A percentile compares a stretch with the other conserved stretches of the same genome.
Conservation (phyloP, 30 jellyfish, hydroid and myxozoan species). For the Aurelia aurita complex sp. Pacific region DNA sequence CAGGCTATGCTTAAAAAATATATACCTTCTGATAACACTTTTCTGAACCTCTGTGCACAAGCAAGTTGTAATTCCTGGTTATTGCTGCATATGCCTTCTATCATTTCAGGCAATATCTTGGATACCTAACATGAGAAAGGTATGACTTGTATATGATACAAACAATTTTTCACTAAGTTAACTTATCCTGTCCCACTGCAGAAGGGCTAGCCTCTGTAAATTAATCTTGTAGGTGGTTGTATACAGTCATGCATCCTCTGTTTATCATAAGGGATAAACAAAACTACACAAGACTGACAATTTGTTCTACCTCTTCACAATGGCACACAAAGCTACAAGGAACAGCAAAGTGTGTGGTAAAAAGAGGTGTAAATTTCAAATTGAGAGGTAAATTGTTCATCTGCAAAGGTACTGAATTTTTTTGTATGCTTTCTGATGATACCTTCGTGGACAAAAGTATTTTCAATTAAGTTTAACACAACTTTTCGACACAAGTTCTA, state of each 20-base stretch:
- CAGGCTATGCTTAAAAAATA: neutral
- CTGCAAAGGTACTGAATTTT: too few species aligned
- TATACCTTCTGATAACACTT: conserved; percentile 84
- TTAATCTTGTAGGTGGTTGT: too few species aligned
- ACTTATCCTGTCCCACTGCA: too few species aligned
- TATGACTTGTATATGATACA: too few species aligned
- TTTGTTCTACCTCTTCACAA: conserved; percentile 44
- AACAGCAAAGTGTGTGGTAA: conserved; percentile 38
- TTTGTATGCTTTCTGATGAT: too few species aligned
- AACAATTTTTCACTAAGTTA: too few species aligned
- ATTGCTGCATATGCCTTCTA: conserved; percentile 52
- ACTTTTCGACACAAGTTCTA: too few species aligned
- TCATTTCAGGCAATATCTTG: conserved; percentile 60
- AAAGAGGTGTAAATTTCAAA: conserved; percentile 1
- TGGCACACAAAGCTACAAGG: conserved; percentile 44
- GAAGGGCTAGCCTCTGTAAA: too few species aligned
- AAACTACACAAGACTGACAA: neutral
- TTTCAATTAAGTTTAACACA: too few species aligned
- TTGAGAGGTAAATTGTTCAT: too few species aligned
- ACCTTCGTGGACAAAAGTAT: too few species aligned
- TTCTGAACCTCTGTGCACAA: conserved; percentile 85
- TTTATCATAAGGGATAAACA: neutral
- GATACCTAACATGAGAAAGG: conserved; percentile 15
- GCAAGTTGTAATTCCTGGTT: conserved; percentile 71
- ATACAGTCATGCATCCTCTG: too few species aligned